Conservation (phyloP, 2,888 invertebrate species). For the Hyposoter didymator region DNA sequence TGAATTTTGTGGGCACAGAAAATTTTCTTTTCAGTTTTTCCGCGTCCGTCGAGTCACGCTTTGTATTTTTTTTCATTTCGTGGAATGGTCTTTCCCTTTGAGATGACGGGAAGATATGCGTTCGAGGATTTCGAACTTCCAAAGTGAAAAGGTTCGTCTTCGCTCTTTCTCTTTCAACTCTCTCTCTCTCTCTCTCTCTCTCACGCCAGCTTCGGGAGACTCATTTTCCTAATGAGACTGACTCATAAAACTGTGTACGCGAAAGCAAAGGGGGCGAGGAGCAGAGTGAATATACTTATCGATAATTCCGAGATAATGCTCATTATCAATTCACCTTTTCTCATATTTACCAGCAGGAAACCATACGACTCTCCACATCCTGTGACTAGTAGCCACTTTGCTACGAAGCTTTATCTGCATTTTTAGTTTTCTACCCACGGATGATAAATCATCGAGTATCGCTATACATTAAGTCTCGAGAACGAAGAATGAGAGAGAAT, state of each 20-base stretch:
- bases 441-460: conserved; percentile 33
- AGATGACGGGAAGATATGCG: background rate
- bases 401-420: conserved; percentile 33
- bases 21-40: background rate
- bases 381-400: conserved; percentile 33
- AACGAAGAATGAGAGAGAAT: background rate
- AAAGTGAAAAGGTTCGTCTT: background rate
- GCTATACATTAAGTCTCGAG: conserved; percentile 20
- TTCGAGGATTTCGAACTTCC: background rate
- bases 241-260: conserved; percentile 19
- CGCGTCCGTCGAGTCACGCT: background rate
- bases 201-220: background rate
- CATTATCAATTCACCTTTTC: conserved; percentile 57
- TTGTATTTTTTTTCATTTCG: background rate
- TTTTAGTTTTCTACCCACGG: conserved; percentile 9
- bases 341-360: conserved; percentile 47
- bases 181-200: background rate
- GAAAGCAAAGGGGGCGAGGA: background rate
- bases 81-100: background rate
- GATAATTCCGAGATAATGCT: conserved; percentile 24
- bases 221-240: conserved; percentile 16
- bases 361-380: conserved; percentile 48
- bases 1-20: too few species aligned
- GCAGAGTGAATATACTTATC: conserved; percentile 34
- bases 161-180: background rate